Evolutionary conservation across 1,140 invertebrate genomes (phyloP), one percentile per base, ranked within the genome.

Genomic region (Paralvinella palmiformis): DNA sequence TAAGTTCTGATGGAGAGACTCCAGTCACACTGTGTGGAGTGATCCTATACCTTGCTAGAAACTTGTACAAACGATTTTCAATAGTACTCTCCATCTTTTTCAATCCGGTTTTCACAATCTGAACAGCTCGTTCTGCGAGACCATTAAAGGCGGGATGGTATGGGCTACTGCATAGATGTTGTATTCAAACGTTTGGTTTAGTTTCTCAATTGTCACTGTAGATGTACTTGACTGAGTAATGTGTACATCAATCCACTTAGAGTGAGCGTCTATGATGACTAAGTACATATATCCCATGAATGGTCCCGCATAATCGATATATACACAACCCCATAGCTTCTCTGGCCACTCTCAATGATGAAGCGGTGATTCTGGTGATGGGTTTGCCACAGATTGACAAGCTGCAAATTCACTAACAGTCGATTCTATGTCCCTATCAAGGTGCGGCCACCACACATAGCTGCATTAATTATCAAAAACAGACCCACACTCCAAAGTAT

Each of bases 301-400:
- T 10, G 75, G 80, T 17, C 80, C 80, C 4, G 76, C 76, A 66
- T 81, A 83, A 68, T 84, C 83, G 0, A 80, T 69, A 64, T 84
- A 80, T 0, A 83, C 36, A 55, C 81, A 64, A n/a, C 74, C 68
- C 75, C 79, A 83, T 0, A 75, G 79, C 53, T 59, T 69, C 20
- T 64, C 65, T 22, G 78, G 68, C 59, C 65, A 58, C 13, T 66
- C 59, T 81, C 79, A 83, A 0, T 57, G 57, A 31, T 62, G 22
- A 33, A 60, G n/a, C 64, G 56, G 67, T 59, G 27, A 24, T 58
- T 74, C 69, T 27, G 67, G 59, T 27, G 56, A 41, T 22, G 64
- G n/a, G n/a, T n/a, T n/a, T n/a, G n/a, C n/a, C n/a, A n/a, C n/a
- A n/a, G n/a, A n/a, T n/a, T n/a, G n/a, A n/a, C n/a, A n/a, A n/a